Percentiles rank a stretch among this genome's conserved stretches.
Conservation (phyloP, 1,140 invertebrate species). For the Aporrectodea caliginosa region DNA sequence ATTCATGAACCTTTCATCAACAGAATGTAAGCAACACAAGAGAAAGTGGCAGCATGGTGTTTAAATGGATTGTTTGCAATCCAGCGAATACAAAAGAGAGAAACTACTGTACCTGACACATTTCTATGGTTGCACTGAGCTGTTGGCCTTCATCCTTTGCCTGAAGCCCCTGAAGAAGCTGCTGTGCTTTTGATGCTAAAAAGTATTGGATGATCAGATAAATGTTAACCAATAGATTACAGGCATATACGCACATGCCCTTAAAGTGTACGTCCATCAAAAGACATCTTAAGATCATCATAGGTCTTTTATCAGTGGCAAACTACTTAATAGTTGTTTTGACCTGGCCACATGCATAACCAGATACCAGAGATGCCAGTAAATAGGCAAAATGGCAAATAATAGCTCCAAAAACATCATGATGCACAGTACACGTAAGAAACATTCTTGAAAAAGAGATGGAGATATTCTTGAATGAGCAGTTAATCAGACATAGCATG, state of each 20-base stretch:
- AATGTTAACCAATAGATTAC: neutral
- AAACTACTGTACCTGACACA: conserved; percentile 79
- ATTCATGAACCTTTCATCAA: too few relatives aligned
- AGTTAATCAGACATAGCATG: too few relatives aligned
- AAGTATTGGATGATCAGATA: conserved; percentile 5
- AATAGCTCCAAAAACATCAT: neutral
- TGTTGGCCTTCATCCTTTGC: conserved; percentile 95
- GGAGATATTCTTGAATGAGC: too few relatives aligned
- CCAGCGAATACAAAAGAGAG: too few relatives aligned
- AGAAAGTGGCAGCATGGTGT: too few relatives aligned
- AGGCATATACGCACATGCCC: neutral
- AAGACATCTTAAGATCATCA: neutral
- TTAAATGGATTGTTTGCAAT: too few relatives aligned
- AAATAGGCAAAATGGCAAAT: neutral
- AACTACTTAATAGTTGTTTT: too few relatives aligned
- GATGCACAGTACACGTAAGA: neutral
- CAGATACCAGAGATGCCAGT: too few relatives aligned
- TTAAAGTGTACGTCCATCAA: neutral
- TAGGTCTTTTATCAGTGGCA: too few relatives aligned
- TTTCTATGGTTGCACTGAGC: conserved; percentile 93
- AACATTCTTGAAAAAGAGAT: neutral
- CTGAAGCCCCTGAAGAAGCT: conserved; percentile 86
- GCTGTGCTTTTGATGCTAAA: conserved; percentile 82
- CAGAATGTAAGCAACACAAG: too few relatives aligned
- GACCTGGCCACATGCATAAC: too few relatives aligned